Conservation (phyloP, 2,113 vertebrate genomes). For the Bubo bubo region DNA sequence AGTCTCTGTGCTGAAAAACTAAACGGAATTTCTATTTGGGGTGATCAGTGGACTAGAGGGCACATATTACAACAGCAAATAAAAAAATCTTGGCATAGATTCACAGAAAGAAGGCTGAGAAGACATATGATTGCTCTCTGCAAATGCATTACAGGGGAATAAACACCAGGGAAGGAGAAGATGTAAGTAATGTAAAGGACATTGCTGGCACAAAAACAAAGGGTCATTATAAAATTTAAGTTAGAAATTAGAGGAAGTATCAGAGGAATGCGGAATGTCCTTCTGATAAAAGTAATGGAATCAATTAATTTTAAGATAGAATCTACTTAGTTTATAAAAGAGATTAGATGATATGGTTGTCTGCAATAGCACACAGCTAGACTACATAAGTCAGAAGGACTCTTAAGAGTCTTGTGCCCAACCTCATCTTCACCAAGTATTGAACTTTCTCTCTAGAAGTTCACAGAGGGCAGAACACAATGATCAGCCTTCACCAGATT, state of each 20-base stretch:
- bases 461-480: background rate
- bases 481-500: background rate
- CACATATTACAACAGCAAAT: background rate
- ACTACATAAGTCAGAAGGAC: background rate
- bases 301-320: background rate
- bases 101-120: background rate
- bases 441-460: background rate
- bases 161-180: background rate
- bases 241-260: background rate
- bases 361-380: background rate
- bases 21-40: background rate
- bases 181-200: background rate
- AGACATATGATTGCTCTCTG: background rate
- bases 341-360: background rate
- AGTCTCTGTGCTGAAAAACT: background rate
- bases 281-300: background rate
- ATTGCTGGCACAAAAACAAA: background rate
- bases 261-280: background rate
- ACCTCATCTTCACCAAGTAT: background rate
- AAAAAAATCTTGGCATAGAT: background rate
- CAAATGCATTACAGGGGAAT: background rate
- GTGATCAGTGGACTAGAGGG: background rate
- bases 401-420: background rate
- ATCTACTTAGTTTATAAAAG: background rate
- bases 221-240: background rate